A percentile compares a stretch with the other conserved stretches of the same genome.
Evolutionary conservation across 1,140 invertebrate species (phyloP).

Genomic region (Bactericera cockerelli): DNA sequence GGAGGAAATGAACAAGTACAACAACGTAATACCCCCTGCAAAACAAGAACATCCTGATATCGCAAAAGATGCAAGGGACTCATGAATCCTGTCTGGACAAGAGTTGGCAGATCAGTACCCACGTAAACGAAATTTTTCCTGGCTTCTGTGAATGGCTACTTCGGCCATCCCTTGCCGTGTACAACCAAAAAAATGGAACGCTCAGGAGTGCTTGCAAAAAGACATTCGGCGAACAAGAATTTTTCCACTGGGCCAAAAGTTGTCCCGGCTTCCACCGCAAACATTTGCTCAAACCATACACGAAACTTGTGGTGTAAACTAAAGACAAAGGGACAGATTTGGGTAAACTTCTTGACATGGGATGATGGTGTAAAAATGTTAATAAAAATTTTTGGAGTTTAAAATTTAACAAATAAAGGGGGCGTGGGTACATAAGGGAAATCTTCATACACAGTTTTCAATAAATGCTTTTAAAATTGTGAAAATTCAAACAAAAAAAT

Average conservation of each 20-base stretch:
- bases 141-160: background rate
- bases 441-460: too few relatives aligned
- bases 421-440: too few relatives aligned
- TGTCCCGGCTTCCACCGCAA: conserved; percentile 27
- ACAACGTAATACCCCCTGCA: background rate
- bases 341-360: too few relatives aligned
- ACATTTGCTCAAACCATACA: too few relatives aligned
- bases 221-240: background rate
- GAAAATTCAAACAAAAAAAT: too few relatives aligned
- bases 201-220: background rate
- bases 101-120: background rate
- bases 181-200: background rate
- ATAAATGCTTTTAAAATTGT: too few relatives aligned
- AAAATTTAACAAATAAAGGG: too few relatives aligned
- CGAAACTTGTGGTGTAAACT: too few relatives aligned
- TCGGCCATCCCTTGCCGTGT: background rate
- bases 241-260: conserved; percentile 13
- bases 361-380: too few relatives aligned
- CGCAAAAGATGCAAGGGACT: background rate
- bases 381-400: too few relatives aligned
- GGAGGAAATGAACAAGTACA: background rate
- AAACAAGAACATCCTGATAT: background rate
- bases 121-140: background rate
- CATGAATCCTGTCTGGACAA: background rate
- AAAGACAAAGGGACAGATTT: too few relatives aligned